Conservation (phyloP, 1,140 invertebrate species). For the Drosophila melanogaster region Release_6_plus_ISO1_MT NC_004354.4:17224501-17225000, state of each 20-base stretch:
- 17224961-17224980: neutral
- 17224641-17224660: slow-evolving; percentile 9
- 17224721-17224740: slow-evolving; percentile 32
- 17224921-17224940: neutral
- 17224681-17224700: neutral
- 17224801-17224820: slow-evolving; percentile 57
- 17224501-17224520: slow-evolving; percentile 45
- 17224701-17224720: neutral
- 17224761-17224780: slow-evolving; percentile 45
- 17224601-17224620: slow-evolving; percentile 36
- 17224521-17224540: slow-evolving; percentile 33
- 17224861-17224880: slow-evolving; percentile 17
- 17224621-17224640: slow-evolving; percentile 9
- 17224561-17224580: slow-evolving; percentile 7
- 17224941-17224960: slow-evolving; percentile 1
- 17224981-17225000: neutral
- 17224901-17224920: slow-evolving; percentile 11
- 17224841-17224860: slow-evolving; percentile 39
- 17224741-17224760: slow-evolving; percentile 38
- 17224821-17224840: slow-evolving; percentile 7
- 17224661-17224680: slow-evolving; percentile 1
- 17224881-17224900: neutral
- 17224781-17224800: slow-evolving; percentile 56
- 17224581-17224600: slow-evolving; percentile 28
- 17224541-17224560: neutral